Percentiles rank a stretch among this genome's conserved stretches.
phyloP scores from a whole-genome alignment of 2,113 vertebrate species.

The Vanacampus margaritifer region DNA sequence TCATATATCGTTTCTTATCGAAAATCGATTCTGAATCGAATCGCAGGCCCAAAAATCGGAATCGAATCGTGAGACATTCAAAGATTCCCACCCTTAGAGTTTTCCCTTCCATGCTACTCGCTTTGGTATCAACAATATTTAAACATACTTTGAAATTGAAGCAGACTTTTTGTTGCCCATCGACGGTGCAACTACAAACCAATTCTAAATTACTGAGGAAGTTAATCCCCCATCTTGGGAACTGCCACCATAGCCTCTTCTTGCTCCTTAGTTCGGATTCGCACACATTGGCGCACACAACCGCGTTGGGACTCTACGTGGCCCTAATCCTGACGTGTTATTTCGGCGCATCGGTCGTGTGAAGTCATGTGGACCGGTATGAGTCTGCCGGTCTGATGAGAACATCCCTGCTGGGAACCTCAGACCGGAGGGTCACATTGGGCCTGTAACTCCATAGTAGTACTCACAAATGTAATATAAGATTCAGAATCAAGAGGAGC shows the following conservation, averaged over 20 bases:
- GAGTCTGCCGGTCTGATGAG: constrained; percentile 55
- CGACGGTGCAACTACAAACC: too few relatives aligned
- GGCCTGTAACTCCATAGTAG: not conserved
- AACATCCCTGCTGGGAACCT: constrained; percentile 34
- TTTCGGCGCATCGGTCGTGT: constrained; percentile 58
- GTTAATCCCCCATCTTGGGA: not conserved
- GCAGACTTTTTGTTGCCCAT: not conserved
- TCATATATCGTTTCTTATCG: too few relatives aligned
- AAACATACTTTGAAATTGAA: too few relatives aligned
- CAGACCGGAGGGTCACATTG: not conserved
- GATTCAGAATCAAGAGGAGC: not conserved
- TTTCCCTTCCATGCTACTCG: not conserved
- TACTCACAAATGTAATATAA: not conserved
- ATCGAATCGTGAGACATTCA: too few relatives aligned
- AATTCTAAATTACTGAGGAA: too few relatives aligned
- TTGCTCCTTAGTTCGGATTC: too few relatives aligned
- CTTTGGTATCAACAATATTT: not conserved
- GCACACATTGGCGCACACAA: constrained; percentile 8
- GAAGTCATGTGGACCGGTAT: constrained; percentile 72
- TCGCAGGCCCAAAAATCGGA: too few relatives aligned
- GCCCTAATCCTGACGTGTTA: constrained; percentile 56
- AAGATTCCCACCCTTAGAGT: too few relatives aligned
- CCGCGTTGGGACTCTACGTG: constrained; percentile 21
- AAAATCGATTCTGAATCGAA: too few relatives aligned
- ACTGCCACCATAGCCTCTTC: not conserved